Conservation (phyloP, 2,113 vertebrate genomes). For the Microtus pennsylvanicus region DNA sequence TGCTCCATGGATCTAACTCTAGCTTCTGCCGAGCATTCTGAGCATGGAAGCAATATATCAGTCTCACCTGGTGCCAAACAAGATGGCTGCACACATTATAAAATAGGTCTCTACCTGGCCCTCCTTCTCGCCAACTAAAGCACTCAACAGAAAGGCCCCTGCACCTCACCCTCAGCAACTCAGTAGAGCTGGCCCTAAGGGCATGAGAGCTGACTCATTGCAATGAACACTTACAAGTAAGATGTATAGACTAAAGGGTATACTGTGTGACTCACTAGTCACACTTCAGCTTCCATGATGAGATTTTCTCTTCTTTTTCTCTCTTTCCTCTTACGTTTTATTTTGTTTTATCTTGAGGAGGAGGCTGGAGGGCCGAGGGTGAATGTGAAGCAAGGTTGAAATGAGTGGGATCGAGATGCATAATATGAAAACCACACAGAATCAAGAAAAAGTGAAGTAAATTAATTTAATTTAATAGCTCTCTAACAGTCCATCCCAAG, state of each 20-base stretch:
- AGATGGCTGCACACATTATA: neutral
- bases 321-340: neutral
- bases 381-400: neutral
- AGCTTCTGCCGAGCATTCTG: slow-evolving; percentile 11
- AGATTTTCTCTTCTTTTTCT: neutral
- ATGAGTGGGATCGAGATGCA: neutral
- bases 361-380: neutral
- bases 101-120: neutral
- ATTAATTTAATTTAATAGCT: neutral
- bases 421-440: neutral
- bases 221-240: neutral
- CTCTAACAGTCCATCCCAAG: neutral
- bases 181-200: neutral
- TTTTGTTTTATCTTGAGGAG: neutral
- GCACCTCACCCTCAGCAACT: neutral
- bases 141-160: neutral
- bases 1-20: neutral
- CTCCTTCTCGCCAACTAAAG: neutral
- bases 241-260: neutral
- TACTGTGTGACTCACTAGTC: neutral
- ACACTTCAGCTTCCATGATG: neutral
- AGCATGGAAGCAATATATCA: neutral
- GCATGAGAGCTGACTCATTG: neutral
- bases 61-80: neutral
- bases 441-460: neutral